Base-by-base conservation (phyloP, 2,888 invertebrate species). In the Brachyptera putata region DNA sequence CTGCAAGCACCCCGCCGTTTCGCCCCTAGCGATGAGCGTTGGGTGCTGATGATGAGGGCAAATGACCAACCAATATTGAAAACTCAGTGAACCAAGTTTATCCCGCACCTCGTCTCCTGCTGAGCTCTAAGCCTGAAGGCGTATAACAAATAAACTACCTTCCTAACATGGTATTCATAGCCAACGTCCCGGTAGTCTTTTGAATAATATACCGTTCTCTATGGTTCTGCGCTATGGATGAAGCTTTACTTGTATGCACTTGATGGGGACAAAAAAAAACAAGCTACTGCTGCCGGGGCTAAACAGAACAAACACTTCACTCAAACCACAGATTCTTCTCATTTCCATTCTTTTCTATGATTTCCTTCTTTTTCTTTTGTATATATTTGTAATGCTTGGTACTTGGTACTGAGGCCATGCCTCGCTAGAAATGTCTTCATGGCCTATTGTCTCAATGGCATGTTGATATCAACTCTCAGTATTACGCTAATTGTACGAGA, bases 41-140 rank as follows among this genome's bases (percentile, higher is more conserved):
- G n/a, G 22, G n/a, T 11, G 14, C 26, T 18, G 50, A 50, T 26
- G 30, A 30, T 14, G 30, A 30, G 50, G 18, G 30, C 16, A 50
- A 50, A 21, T 50, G 50, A 50, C 50, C 50, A 50, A 50, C 50
- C 50, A 50, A 50, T 50, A 34, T 50, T 34, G n/a, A 30, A 50
- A 50, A 21, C 50, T 26, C 34, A 50, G 30, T 30, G 50, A 50
- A 50, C 50, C 50, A 50, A 30, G n/a, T 26, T 30, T 26, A 25
- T 21, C n/a, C n/a, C n/a, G n/a, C n/a, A 22, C 48, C 48, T 25
- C 16, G 48, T 22, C 48, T 25, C 48, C 48, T 25, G 48, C 48
- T 22, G 48, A n/a, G n/a, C 22, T 5, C 14, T 48, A 48, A 48
- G 48, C 48, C 48, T 22, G 14, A 48, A 48, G 48, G 50, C 26